A percentile compares a stretch with the other conserved stretches of the same genome.
These are phyloP conservation scores for Argyrosomus regius DNA, from an alignment of 2,797 vertebrate genomes.

Conservation along the genomic window DNA sequence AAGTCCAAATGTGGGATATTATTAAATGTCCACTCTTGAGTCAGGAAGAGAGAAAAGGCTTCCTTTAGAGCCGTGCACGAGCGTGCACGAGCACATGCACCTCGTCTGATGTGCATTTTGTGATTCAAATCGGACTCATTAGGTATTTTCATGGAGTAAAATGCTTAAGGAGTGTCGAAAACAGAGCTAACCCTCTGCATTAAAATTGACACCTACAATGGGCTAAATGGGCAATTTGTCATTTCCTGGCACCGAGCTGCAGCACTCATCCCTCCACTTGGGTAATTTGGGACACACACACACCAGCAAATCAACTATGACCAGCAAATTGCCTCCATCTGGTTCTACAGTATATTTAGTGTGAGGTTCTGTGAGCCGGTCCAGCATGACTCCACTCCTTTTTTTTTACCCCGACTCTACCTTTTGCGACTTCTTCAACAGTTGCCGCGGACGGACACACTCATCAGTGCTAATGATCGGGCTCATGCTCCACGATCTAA, in stretches of 20 bases:
- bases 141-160: slow-evolving; percentile 48
- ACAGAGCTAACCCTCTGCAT: slow-evolving; percentile 58
- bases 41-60: slow-evolving; percentile 15
- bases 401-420: slow-evolving; percentile 1
- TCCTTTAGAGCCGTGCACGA: slow-evolving; percentile 1
- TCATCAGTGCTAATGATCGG: slow-evolving; percentile 28
- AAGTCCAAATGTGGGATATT: slow-evolving; percentile 55
- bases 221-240: slow-evolving; percentile 79
- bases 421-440: slow-evolving; percentile 20
- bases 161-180: slow-evolving; percentile 60
- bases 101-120: slow-evolving; percentile 20
- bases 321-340: slow-evolving; percentile 74
- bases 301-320: slow-evolving; percentile 67
- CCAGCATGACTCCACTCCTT: slow-evolving; percentile 19
- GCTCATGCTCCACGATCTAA: slow-evolving; percentile 4
- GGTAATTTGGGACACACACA: slow-evolving; percentile 64
- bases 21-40: slow-evolving; percentile 60
- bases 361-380: slow-evolving; percentile 23
- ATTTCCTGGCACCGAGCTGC: slow-evolving; percentile 68
- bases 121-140: slow-evolving; percentile 56
- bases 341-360: slow-evolving; percentile 61
- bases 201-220: slow-evolving; percentile 75
- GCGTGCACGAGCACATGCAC: not conserved
- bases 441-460: slow-evolving; percentile 6
- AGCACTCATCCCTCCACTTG: slow-evolving; percentile 69